Conservation (phyloP, 2,888 invertebrate genomes). For the Oscheius sp. region DNA sequence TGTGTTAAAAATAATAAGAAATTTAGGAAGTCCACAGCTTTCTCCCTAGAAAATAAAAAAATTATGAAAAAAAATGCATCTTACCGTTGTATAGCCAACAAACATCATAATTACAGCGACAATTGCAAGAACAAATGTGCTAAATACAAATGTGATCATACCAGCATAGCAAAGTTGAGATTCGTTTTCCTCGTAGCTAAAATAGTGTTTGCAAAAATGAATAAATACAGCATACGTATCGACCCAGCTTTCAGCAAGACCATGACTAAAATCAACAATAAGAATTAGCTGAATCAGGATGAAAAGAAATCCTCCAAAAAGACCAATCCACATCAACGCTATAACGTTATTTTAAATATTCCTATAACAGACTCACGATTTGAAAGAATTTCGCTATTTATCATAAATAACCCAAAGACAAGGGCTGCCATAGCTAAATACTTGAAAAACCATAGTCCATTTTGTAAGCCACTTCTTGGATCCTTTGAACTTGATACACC, state of each 20-base stretch:
- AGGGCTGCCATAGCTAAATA: constrained; percentile 88
- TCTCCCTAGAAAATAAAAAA: constrained; percentile 51
- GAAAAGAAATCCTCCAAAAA: constrained; percentile 94
- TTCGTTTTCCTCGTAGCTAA: constrained; percentile 85
- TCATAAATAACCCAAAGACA: constrained; percentile 94
- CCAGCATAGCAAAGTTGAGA: constrained; percentile 85
- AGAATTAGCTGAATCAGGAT: constrained; percentile 94
- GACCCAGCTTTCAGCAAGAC: constrained; percentile 95
- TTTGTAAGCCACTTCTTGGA: constrained; percentile 90
- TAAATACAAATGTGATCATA: constrained; percentile 83
- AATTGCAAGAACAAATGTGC: constrained; percentile 83
- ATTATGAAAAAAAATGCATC: background rate
- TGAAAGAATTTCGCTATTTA: constrained; percentile 80
- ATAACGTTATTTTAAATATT: constrained; percentile 14
- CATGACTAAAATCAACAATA: constrained; percentile 96
- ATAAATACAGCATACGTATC: constrained; percentile 74
- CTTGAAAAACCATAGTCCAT: constrained; percentile 90
- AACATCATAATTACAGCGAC: constrained; percentile 85
- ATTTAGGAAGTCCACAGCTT: constrained; percentile 87
- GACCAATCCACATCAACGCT: constrained; percentile 95
- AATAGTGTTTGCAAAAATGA: background rate
- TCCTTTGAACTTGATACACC: constrained; percentile 91
- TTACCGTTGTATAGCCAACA: constrained; percentile 78
- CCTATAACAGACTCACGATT: constrained; percentile 47
- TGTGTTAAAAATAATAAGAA: constrained; percentile 94